Percentiles rank a stretch among this genome's conserved stretches.
phyloP scores from a whole-genome alignment of 2,797 vertebrate genomes.

The Garrulus glandarius region DNA sequence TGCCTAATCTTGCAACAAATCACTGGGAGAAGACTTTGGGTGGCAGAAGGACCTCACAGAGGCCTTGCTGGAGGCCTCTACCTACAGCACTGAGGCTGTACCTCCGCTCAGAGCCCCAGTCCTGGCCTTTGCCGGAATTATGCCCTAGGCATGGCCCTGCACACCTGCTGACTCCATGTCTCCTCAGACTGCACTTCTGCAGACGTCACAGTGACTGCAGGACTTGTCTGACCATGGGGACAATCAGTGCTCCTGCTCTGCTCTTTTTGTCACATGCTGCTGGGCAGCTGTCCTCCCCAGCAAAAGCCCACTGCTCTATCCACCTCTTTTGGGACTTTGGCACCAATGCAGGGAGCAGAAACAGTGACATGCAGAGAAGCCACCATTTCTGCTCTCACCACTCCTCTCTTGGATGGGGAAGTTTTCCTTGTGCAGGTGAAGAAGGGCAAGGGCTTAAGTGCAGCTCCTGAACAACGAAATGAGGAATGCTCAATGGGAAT shows the following conservation, averaged over 20 bases:
- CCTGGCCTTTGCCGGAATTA: not conserved
- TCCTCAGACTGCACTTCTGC: not conserved
- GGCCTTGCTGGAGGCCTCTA: not conserved
- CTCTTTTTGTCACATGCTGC: not conserved
- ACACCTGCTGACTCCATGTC: not conserved
- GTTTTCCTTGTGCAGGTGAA: not conserved
- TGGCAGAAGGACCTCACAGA: not conserved
- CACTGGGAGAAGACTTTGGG: not conserved
- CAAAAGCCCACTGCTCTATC: rapidly evolving
- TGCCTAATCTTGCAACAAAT: not conserved
- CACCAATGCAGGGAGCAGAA: rapidly evolving
- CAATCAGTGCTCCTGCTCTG: not conserved
- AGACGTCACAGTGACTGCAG: not conserved
- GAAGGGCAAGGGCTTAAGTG: not conserved
- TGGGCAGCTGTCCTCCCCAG: no score
- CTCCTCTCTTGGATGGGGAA: not conserved
- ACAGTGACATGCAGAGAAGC: not conserved
- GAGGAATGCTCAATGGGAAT: not conserved
- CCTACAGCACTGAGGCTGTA: rapidly evolving
- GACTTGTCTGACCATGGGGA: not conserved
- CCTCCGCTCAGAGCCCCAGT: not conserved
- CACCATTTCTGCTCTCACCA: not conserved
- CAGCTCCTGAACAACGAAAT: not conserved
- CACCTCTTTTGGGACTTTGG: not conserved
- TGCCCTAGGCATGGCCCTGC: not conserved